Evolutionary conservation across 2,113 vertebrate genomes (phyloP).

Genomic region (Ahaetulla prasina): DNA sequence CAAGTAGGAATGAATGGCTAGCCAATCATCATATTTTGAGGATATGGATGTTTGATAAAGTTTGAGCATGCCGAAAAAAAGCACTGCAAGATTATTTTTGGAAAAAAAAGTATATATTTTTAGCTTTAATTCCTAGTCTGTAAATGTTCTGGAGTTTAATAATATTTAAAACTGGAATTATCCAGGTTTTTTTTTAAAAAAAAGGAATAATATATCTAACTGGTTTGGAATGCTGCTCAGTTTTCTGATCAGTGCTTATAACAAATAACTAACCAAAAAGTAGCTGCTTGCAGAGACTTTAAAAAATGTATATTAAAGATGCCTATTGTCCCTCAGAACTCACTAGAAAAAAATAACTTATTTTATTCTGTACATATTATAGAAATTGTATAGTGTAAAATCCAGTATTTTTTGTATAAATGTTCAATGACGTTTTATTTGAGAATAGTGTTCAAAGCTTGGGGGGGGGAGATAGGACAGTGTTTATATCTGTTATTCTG

Average conservation of each 20-base stretch:
- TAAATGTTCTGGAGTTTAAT: constrained; percentile 98
- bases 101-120: constrained; percentile 90
- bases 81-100: constrained; percentile 97
- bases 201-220: constrained; percentile 92
- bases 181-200: constrained; percentile 75
- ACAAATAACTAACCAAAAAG: constrained; percentile 97
- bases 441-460: constrained; percentile 74
- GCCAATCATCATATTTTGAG: constrained; percentile 69
- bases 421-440: constrained; percentile 94
- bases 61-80: constrained; percentile 88
- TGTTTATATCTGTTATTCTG: constrained; percentile 52
- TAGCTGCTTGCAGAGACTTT: constrained; percentile 98
- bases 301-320: constrained; percentile 79
- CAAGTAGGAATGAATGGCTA: constrained; percentile 64
- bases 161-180: constrained; percentile 87
- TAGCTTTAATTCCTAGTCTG: constrained; percentile 96
- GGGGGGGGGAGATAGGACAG: constrained; percentile 2
- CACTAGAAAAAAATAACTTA: constrained; percentile 94
- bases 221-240: constrained; percentile 90
- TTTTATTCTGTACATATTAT: constrained; percentile 99
- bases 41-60: constrained; percentile 70
- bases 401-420: constrained; percentile 94
- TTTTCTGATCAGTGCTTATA: constrained; percentile 85
- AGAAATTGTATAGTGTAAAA: constrained; percentile 96
- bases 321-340: constrained; percentile 82